Evolutionary conservation across 2,888 invertebrate species (phyloP), one percentile per base, ranked within the genome.

Genomic region (Drosophila birchii): DNA sequence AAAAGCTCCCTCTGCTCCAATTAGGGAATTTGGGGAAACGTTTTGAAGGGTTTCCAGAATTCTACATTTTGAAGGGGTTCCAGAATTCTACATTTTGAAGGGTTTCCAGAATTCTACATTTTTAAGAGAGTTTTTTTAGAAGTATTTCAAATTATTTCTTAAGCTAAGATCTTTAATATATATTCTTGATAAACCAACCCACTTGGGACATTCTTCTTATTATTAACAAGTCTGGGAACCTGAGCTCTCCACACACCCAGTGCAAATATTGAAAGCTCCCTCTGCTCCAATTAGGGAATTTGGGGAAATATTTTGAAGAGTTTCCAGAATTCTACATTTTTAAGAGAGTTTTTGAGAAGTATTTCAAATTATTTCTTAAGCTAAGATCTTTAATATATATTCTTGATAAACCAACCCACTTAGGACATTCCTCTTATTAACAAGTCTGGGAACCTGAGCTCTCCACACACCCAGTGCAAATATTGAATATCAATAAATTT

Each of bases 391-490:
- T 26, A 32, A 2, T 32, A n/a, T n/a, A n/a, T 2, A 38, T 16
- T 2, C 1, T 20, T 9, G 29, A 5, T 16, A 53, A 53, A 23
- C 36, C 32, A 16, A 36, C 16, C 18, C 34, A 34, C 9, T 14
- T 18, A 14, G 36, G 9, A 26, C 57, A 58, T 44, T 43, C 29
- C 9, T 12, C 14, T 8, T 32, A 18, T 55, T 41, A 55, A 23
- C 23, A 45, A 45, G 36, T 56, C 55, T 56, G 29, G 41, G 32
- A 7, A 11, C 11, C 3, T 6, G n/a, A 41, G n/a, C 41, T 41
- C 29, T 29, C 29, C 60, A 34, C 60, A 49, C 49, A 34, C 23
- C 39, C 51, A 53, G 5, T n/a, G 38, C 8, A 53, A 60, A 20
- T 53, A 36, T 16, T 49, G 12, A 39, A 38, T 36, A 49, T 49